A percentile compares a stretch with the other conserved stretches of the same genome.
Conservation (phyloP, 2,888 invertebrate species). For the Leistus spinibarbis region DNA sequence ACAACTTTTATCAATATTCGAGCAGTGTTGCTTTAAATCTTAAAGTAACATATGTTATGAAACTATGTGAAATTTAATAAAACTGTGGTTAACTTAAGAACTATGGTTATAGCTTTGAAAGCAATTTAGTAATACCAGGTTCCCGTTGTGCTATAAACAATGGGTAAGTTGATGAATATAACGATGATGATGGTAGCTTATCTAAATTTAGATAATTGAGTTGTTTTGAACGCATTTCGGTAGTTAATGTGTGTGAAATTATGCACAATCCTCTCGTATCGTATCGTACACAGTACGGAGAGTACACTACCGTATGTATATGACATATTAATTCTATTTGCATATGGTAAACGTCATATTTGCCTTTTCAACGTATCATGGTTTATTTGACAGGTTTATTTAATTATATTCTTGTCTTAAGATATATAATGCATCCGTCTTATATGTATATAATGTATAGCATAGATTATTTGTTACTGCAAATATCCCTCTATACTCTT, state of each 20-base stretch:
- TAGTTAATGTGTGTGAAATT: not conserved
- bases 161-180: too few relatives aligned
- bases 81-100: too few relatives aligned
- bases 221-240: not conserved
- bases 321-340: not conserved
- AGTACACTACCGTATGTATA: not conserved
- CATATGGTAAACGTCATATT: not conserved
- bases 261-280: not conserved
- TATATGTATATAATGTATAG: not conserved
- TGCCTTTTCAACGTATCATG: not conserved
- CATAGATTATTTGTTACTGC: too few relatives aligned
- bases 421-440: not conserved
- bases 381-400: too few relatives aligned
- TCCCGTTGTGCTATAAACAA: not conserved
- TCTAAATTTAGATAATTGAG: not conserved
- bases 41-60: too few relatives aligned
- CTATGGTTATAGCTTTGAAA: too few relatives aligned
- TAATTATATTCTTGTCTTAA: too few relatives aligned
- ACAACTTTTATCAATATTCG: too few relatives aligned
- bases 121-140: not conserved
- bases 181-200: not conserved
- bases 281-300: too few relatives aligned
- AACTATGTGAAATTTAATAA: too few relatives aligned
- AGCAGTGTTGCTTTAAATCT: too few relatives aligned
- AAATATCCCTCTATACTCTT: too few relatives aligned